phyloP scores from a whole-genome alignment of 2,888 invertebrate genomes.

The Chrysomela aeneicollis region DNA sequence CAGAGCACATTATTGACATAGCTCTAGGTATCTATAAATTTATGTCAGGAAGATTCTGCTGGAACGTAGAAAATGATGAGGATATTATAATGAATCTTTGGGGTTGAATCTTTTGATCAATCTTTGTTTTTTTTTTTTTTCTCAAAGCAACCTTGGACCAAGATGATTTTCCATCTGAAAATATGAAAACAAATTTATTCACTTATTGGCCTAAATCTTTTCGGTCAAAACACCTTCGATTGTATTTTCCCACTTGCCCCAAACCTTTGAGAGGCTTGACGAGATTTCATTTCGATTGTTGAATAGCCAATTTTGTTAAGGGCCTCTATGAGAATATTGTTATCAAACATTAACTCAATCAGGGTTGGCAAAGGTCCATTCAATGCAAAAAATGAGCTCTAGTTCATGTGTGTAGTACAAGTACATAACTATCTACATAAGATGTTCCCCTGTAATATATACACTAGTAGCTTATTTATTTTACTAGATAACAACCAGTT shows the following conservation, averaged over 20 bases:
- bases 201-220: background rate
- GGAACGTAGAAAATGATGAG: no score
- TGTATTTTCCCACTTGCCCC: slow-evolving; percentile 26
- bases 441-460: slow-evolving; percentile 11
- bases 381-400: slow-evolving; percentile 33
- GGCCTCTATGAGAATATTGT: slow-evolving; percentile 31
- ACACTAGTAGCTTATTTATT: slow-evolving; percentile 27
- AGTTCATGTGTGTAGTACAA: slow-evolving; percentile 24
- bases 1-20: no score
- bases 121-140: no score
- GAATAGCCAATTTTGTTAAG: slow-evolving; percentile 34
- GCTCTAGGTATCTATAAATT: no score
- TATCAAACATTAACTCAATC: slow-evolving; percentile 25
- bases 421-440: slow-evolving; percentile 19
- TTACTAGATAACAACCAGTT: background rate
- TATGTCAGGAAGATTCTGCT: no score
- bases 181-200: no score
- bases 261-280: slow-evolving; percentile 30
- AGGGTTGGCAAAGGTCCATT: slow-evolving; percentile 46
- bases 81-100: no score
- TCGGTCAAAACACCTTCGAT: background rate
- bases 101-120: no score
- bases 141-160: no score
- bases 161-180: no score
- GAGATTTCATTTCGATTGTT: slow-evolving; percentile 32